These are phyloP conservation scores for Lycia hirtaria DNA, from an alignment of 2,888 invertebrate species.

Conservation along the genomic window DNA sequence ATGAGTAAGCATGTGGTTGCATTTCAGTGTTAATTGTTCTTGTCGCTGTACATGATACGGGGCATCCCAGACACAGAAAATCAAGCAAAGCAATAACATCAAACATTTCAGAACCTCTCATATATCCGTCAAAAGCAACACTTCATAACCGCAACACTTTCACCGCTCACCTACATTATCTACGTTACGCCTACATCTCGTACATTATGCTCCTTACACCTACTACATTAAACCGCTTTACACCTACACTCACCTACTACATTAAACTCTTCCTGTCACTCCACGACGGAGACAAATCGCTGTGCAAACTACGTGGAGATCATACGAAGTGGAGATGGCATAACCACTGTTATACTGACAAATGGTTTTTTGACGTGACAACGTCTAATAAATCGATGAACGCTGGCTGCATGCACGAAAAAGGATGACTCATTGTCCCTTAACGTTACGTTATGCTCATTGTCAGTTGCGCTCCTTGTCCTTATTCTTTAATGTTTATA, in stretches of 20 bases:
- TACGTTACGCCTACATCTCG: conserved; percentile 1
- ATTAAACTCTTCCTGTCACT: conserved; percentile 40
- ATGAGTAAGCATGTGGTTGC: too few relatives aligned
- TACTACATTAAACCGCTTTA: conserved; percentile 8
- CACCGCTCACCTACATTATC: conserved; percentile 11
- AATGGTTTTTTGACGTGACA: too few relatives aligned
- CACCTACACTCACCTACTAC: conserved; percentile 26
- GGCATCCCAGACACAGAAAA: too few relatives aligned
- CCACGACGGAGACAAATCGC: conserved; percentile 47
- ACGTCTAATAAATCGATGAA: too few relatives aligned
- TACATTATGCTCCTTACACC: conserved; percentile 1
- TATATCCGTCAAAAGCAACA: conserved; percentile 13
- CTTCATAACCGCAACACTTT: conserved; percentile 14
- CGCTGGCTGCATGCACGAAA: too few relatives aligned
- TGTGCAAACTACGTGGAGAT: conserved; percentile 36
- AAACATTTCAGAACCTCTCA: conserved; percentile 1
- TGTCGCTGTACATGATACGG: too few relatives aligned
- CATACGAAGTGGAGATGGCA: neutral
- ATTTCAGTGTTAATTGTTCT: too few relatives aligned
- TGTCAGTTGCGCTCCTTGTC: too few relatives aligned
- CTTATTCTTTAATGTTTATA: too few relatives aligned
- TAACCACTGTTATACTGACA: neutral
- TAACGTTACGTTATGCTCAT: too few relatives aligned
- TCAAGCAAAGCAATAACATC: conserved; percentile 1
- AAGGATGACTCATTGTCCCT: too few relatives aligned